These are phyloP conservation scores for Creontiades dilutus DNA, from an alignment of 2,888 invertebrate species.

Conservation along the genomic window DNA sequence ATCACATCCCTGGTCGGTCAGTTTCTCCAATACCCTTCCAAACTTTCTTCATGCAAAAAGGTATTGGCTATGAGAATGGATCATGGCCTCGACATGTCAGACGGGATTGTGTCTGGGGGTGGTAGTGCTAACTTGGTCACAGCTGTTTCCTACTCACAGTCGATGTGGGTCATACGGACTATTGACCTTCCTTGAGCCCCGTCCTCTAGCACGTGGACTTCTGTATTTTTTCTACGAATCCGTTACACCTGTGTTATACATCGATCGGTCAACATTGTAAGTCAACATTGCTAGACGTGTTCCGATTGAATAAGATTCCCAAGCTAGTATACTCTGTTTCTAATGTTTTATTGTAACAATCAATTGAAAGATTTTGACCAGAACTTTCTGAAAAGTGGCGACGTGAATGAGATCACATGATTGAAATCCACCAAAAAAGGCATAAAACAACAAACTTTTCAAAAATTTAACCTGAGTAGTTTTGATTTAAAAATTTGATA, in stretches of 20 bases:
- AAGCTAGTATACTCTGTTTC: too few species aligned
- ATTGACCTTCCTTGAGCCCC: constrained; percentile 47
- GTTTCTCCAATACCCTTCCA: not conserved
- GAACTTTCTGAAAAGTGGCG: too few species aligned
- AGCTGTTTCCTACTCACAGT: constrained; percentile 46
- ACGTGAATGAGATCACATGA: too few species aligned
- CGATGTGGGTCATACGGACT: constrained; percentile 57
- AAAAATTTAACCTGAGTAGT: too few species aligned
- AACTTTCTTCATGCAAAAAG: not conserved
- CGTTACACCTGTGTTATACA: not conserved
- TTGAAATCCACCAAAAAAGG: too few species aligned
- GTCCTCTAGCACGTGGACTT: not conserved
- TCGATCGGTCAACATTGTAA: not conserved
- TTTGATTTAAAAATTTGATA: too few species aligned
- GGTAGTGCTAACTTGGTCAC: constrained; percentile 46
- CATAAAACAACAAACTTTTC: too few species aligned
- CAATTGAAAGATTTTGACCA: too few species aligned
- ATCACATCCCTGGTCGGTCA: too few species aligned
- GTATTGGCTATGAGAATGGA: not conserved
- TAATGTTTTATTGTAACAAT: too few species aligned
- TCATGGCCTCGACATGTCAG: not conserved
- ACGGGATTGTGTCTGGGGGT: constrained; percentile 38
- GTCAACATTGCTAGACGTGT: not conserved
- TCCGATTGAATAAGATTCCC: not conserved
- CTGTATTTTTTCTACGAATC: not conserved